Base-by-base conservation (phyloP, 2,888 invertebrate genomes). In the Trypoxylon attenuatum region DNA sequence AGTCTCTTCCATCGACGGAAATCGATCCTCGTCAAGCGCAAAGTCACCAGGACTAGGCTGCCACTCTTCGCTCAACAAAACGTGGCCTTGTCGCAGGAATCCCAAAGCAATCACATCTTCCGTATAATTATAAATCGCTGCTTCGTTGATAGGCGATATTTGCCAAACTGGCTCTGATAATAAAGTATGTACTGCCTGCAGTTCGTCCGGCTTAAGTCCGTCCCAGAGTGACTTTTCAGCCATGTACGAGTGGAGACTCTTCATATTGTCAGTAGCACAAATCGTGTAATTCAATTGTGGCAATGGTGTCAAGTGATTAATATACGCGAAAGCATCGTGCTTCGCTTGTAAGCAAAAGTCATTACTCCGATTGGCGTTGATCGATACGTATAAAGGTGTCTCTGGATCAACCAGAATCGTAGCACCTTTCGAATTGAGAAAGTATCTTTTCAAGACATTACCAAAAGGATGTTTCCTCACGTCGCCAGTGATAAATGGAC, bases 101-200 rank as follows among this genome's bases (percentile, higher is more conserved):
- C 93, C 93, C 57, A 94, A 87, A 16, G 91, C 92, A n/a, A 95
- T 93, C 0, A 96, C 93, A 62, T 93, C 92, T 80, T 95, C 94
- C 0, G 95, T 95, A 77, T 95, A 95, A 82, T 95, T 94, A 2
- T 93, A 92, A 51, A 96, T 92, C 0, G 92, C 91, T 1, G 88
- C 82, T 89, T 91, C 92, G 68, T 90, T 90, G 3, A 89, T 89
- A 0, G 94, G 92, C 0, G 94, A 93, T 59, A 96, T 94, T 83
- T 94, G 93, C 95, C 96, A 96, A 0, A 96, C 92, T 0, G 96
- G 96, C 83, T 95, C 95, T 0, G 93, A 92, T 38, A 96, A 89
- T 8, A 96, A 85, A 0, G 93, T 92, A 71, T 94, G 92, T 53
- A 96, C 89, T 0, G 92, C 91, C 62, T 91, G 90, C 53, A 93